Evolutionary conservation across 2,797 vertebrate genomes (phyloP), one percentile per base, ranked within the genome.

Genomic region (Chromis chromis): DNA sequence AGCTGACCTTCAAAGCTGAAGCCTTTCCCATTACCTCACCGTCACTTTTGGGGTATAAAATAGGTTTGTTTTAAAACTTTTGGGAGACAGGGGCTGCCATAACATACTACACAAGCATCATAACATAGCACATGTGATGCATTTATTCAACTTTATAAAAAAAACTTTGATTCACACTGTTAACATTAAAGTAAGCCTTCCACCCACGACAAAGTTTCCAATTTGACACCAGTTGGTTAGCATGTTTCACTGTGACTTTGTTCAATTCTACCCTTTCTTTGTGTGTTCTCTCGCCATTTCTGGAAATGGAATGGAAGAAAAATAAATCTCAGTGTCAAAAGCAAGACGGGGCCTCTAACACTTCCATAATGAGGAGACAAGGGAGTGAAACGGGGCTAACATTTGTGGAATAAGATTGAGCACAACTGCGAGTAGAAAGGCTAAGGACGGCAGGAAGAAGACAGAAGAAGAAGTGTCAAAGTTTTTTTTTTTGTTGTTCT

Each of bases 341-440:
- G 70, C 40, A 86, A 83, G 67, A 58, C 46, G 69, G 50, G 52
- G 75, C 60, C 55, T 84, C 52, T 49, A 61, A 84, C 58, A 67
- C 69, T 59, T 83, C 72, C 10, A 67, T 88, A 91, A 91, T 85
- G 78, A 88, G 61, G 68, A 84, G 81, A 65, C 84, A 49, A 21
- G 75, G 72, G 80, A 88, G 69, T 44, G 42, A 70, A 87, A 78
- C 68, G 39, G 65, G 67, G 60, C 55, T 58, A 66, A 77, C 46
- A 66, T 77, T 70, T 72, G 46, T 70, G 74, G 36, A 68, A 74
- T 72, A 39, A 76, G 60, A 81, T 50, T 70, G 22, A 69, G 73
- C 31, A 21, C 8, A 70, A 17, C 19, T 19, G 17, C 2, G 44
- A 64, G 39, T 17, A 27, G 42, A 27, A 58, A 44, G 64, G 27